These are phyloP conservation scores for Ephialtes manifestator DNA, from an alignment of 2,888 invertebrate genomes.

Conservation along the genomic window DNA sequence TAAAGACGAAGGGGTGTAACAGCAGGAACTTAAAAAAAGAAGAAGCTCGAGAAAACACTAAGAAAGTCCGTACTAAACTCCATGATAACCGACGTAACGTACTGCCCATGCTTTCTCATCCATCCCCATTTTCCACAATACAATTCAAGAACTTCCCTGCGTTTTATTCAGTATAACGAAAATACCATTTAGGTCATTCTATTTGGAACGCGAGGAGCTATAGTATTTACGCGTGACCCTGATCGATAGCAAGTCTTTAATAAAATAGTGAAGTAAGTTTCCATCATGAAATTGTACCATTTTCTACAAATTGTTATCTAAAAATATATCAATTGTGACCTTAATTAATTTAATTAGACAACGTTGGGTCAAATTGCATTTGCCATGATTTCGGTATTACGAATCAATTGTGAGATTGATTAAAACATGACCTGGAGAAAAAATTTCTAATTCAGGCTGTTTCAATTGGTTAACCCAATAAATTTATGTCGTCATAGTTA, in stretches of 20 bases:
- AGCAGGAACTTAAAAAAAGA: constrained; percentile 21
- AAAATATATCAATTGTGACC: no score
- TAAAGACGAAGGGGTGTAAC: constrained; percentile 15
- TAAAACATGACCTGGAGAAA: neutral
- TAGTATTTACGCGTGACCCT: constrained; percentile 28
- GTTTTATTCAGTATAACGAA: constrained; percentile 24
- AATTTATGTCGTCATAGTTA: no score
- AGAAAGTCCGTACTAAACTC: constrained; percentile 38
- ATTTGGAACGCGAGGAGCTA: neutral
- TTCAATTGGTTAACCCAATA: no score
- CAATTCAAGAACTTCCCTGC: constrained; percentile 33
- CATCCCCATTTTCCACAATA: neutral
- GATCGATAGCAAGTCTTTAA: constrained; percentile 5
- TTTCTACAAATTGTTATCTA: neutral
- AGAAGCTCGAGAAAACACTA: constrained; percentile 4
- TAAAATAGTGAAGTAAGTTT: neutral
- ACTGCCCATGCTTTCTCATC: constrained; percentile 41
- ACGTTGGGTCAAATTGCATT: neutral
- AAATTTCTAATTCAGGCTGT: no score
- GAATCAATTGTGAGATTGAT: neutral
- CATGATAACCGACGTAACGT: constrained; percentile 49
- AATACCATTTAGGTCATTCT: constrained; percentile 17
- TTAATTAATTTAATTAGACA: neutral
- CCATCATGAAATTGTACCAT: neutral
- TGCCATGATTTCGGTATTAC: neutral